Evolutionary conservation across 1,140 invertebrate genomes (phyloP), one percentile per base, ranked within the genome.

Genomic region (Heliconius hewitsoni): DNA sequence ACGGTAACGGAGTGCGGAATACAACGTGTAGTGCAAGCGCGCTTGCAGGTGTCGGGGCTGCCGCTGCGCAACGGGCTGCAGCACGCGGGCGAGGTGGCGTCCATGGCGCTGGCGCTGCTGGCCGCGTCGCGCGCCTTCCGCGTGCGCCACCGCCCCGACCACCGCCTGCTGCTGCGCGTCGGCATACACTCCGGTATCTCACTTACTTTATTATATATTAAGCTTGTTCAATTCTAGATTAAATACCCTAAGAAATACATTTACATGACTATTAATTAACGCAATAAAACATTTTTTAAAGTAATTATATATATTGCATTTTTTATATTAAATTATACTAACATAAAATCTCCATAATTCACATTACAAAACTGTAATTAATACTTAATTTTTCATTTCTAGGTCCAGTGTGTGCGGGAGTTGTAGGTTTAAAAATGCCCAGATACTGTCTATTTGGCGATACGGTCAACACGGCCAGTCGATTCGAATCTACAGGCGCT

Each of bases 401-500:
- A 96, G 96, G 96, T 30, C 97, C 97, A 13, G 97, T 98, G 13
- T 98, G 97, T 85, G 97, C 98, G 0, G 98, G 98, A 9, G 98
- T 98, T 0, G 98, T 99, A 0, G 98, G 98, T 0, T 90, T 97
- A 27, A 98, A 98, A 91, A 98, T 98, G 98, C 98, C 98, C 0
- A 95, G 98, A 73, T 99, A 98, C 89, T 98, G 98, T 90, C 93
- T 99, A 1, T 98, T 98, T 87, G 98, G 98, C 0, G 98, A 98
- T 85, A 98, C 98, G 0, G 98, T 96, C 86, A 99, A 97, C 90
- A 99, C 98, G 1, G 98, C 98, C 0, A 99, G 98, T 6, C 95
- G 98, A 55, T 99, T 99, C 97, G 98, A 99, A 93, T 98, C 98
- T 1, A 98, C 97, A n/a, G 98, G 98, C 1, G 97, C 97, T 88